These are phyloP conservation scores for Protonemura montana DNA, from an alignment of 2,888 invertebrate genomes.

Conservation along the genomic window DNA sequence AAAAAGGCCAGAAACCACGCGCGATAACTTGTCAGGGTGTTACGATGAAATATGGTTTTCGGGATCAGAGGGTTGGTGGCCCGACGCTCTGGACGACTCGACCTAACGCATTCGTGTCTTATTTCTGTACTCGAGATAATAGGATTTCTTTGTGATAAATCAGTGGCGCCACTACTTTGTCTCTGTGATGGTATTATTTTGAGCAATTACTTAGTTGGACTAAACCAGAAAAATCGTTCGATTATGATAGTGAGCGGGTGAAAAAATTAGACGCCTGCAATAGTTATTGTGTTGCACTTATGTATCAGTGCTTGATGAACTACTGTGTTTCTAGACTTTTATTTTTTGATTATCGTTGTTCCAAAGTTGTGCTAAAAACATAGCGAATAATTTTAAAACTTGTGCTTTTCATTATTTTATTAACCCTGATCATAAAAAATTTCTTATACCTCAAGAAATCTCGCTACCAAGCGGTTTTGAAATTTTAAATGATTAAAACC, in stretches of 20 bases:
- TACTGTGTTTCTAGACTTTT: too few relatives aligned
- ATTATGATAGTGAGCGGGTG: not conserved
- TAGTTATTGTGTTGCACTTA: too few relatives aligned
- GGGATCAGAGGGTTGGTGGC: constrained; percentile 14
- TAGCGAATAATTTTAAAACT: too few relatives aligned
- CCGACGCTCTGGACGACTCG: not conserved
- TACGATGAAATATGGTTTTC: constrained; percentile 24
- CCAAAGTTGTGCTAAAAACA: too few relatives aligned
- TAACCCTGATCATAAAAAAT: too few relatives aligned
- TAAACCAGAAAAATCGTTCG: not conserved
- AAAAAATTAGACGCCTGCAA: too few relatives aligned
- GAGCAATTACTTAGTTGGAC: constrained; percentile 29
- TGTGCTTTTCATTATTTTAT: too few relatives aligned
- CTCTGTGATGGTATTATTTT: not conserved
- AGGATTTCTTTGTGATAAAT: constrained; percentile 35
- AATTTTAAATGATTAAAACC: too few relatives aligned
- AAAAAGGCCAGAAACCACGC: constrained; percentile 35
- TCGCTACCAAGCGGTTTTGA: too few relatives aligned
- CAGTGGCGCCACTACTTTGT: not conserved
- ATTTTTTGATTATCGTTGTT: too few relatives aligned
- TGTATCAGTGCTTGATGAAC: too few relatives aligned
- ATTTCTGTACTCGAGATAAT: constrained; percentile 24
- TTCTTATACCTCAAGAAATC: too few relatives aligned
- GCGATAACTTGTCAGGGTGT: constrained; percentile 39
- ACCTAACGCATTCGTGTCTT: not conserved